A percentile compares a stretch with the other conserved stretches of the same genome.
Evolutionary conservation across 2,797 vertebrate species (phyloP).

Genomic region (Sylvia borin): DNA sequence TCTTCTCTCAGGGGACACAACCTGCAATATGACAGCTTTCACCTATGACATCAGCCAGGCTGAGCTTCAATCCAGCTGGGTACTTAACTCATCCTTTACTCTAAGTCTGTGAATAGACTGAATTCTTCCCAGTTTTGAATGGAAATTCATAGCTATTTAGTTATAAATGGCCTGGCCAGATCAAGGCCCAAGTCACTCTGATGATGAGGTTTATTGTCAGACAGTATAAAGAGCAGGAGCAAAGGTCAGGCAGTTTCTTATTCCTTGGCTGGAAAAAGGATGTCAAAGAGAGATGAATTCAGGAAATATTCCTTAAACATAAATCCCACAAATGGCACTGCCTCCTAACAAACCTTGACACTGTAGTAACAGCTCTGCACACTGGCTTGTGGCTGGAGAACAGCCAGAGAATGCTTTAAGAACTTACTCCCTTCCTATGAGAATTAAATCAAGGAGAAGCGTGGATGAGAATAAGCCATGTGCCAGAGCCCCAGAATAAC

Average conservation of each 20-base stretch:
- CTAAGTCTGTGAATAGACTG: not conserved
- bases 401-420: not conserved
- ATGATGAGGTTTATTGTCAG: not conserved
- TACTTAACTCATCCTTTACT: not conserved
- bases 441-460: not conserved
- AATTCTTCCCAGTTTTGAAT: not conserved
- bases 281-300: not conserved
- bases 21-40: not conserved
- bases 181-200: not conserved
- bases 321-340: not conserved
- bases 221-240: not conserved
- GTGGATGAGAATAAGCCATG: not conserved
- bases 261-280: not conserved
- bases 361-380: not conserved
- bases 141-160: not conserved
- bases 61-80: not conserved
- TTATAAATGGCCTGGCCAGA: slow-evolving; percentile 7
- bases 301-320: not conserved
- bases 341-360: not conserved
- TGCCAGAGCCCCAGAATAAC: not conserved
- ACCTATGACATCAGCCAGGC: not conserved
- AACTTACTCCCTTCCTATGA: not conserved
- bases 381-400: not conserved
- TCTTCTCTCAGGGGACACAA: not conserved
- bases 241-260: not conserved